These are phyloP conservation scores for Ploceus nigricollis DNA, from an alignment of 2,113 vertebrate genomes.

Conservation along the genomic window DNA sequence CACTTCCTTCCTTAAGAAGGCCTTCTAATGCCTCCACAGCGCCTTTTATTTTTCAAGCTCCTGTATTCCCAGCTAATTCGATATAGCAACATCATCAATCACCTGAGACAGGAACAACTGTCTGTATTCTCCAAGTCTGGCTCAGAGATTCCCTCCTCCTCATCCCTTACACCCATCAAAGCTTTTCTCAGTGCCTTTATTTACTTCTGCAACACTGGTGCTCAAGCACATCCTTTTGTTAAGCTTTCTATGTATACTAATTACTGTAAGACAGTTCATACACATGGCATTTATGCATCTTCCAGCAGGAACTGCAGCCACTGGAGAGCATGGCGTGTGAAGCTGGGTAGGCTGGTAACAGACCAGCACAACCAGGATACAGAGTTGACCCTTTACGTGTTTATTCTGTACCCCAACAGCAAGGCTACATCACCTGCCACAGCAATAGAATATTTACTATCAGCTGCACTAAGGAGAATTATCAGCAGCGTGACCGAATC, in stretches of 20 bases:
- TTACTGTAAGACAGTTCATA: neutral
- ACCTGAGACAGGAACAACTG: slow-evolving; percentile 63
- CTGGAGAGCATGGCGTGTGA: neutral
- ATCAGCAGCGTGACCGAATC: neutral
- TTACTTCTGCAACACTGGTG: neutral
- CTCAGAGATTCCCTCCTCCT: neutral
- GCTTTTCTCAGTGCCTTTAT: neutral
- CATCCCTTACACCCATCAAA: neutral
- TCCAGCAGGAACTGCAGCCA: neutral
- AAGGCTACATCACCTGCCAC: neutral
- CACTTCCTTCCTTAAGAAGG: slow-evolving; percentile 46
- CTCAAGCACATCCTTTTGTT: neutral
- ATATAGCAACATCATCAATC: slow-evolving; percentile 78
- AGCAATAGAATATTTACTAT: slow-evolving; percentile 33
- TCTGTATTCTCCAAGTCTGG: slow-evolving; percentile 16
- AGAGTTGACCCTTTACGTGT: neutral
- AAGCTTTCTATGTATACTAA: slow-evolving; percentile 19
- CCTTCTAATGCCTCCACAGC: slow-evolving; percentile 35
- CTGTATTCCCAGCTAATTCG: slow-evolving; percentile 75
- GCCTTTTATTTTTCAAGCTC: slow-evolving; percentile 62
- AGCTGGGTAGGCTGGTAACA: neutral
- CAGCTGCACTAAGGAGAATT: slow-evolving; percentile 38
- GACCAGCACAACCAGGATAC: neutral
- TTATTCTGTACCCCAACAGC: neutral
- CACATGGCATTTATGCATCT: neutral